phyloP scores from a whole-genome alignment of 2,113 vertebrate genomes.

The Grantiella picta region DNA sequence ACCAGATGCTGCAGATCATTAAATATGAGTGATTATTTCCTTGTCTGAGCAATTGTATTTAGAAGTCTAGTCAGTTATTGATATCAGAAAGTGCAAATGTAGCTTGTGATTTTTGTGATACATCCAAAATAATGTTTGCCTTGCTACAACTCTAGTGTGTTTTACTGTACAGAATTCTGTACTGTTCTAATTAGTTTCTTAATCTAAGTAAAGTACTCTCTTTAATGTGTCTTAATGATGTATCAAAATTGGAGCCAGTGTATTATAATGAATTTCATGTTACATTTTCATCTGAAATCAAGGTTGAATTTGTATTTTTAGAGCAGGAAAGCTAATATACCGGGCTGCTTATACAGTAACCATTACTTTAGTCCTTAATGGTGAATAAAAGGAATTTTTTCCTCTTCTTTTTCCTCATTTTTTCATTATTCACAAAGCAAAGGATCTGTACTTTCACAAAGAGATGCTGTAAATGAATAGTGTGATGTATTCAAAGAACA shows the following conservation, averaged over 20 bases:
- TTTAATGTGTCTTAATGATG: not conserved
- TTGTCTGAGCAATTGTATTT: not conserved
- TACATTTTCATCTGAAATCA: not conserved
- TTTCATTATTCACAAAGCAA: not conserved
- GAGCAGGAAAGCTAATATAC: not conserved
- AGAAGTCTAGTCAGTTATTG: not conserved
- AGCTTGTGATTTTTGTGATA: not conserved
- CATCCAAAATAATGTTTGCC: not conserved
- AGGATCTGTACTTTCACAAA: not conserved
- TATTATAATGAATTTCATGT: not conserved
- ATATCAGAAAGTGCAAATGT: not conserved
- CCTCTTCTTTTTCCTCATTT: rapidly evolving
- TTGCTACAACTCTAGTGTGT: not conserved
- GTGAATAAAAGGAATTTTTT: not conserved
- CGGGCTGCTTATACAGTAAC: not conserved
- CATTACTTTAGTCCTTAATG: not conserved
- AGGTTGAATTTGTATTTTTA: not conserved
- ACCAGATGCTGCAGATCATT: not conserved
- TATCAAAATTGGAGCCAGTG: not conserved
- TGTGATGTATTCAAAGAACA: not conserved
- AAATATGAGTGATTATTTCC: not conserved
- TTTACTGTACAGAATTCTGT: not conserved
- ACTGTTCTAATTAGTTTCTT: not conserved
- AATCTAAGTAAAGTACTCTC: not conserved
- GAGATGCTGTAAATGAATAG: not conserved